Base-by-base conservation (phyloP, 2,888 invertebrate genomes). In the Luperina nickerlii region DNA sequence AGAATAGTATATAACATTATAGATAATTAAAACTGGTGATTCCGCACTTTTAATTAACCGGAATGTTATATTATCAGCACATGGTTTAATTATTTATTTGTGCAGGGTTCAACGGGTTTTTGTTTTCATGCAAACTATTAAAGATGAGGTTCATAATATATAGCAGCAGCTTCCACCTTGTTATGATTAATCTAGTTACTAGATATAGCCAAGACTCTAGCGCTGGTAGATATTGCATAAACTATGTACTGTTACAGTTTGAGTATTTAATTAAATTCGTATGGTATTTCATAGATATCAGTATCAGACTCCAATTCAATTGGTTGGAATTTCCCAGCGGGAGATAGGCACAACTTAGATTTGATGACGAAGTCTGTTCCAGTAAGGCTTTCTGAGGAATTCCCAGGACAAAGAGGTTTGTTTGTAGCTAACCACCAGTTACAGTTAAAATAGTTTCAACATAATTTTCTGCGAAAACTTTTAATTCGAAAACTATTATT, bases 211-310 rank as follows among this genome's bases (percentile, higher is more conserved):
- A 7, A 11, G 18, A 27, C 24, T 9, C 27, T 18, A 7, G 20
- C 9, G 24, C 45, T 54, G 15, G 27, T 18, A 82, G n/a, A 57
- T 78, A 20, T 79, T 48, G 27, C 76, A 65, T 75, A 75, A 63
- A 76, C 9, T 65, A 27, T 32, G 20, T 27, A 9, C 32, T 45
- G 66, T 51, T n/a, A 42, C 32, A 77, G 78, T 38, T 76, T 27
- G 20, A 57, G 38, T 62, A 45, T 83, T 79, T 60, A 60, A 51
- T 79, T 79, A 66, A 83, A 66, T 42, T 60, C 13, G 20, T 32
- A 11, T 27, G 38, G 27, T 68, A 68, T 68, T 54, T 54, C 78
- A 54, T 54, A 54, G 32, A 60, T 77, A 54, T 27, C 48, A 51
- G 32, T 67, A n/a, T 20, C 32, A 62, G 32, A 54, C 32, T 45